Evolutionary conservation across 2,888 invertebrate species (phyloP), one percentile per base, ranked within the genome.

Genomic region (Microdon myrmicae): DNA sequence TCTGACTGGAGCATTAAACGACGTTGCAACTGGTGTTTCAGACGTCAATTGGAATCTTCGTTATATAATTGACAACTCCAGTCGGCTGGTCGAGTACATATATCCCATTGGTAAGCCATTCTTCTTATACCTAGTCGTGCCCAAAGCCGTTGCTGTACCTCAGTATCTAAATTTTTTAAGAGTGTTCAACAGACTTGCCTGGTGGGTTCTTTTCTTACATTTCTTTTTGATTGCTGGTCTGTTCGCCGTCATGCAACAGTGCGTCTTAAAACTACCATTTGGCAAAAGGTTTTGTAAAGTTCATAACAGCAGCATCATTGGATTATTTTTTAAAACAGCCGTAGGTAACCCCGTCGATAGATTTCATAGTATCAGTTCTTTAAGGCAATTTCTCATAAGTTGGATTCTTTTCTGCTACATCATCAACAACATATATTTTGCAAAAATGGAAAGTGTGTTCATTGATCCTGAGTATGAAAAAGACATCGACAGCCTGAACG

Each of bases 401-500:
- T 78, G 78, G 79, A 72, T 78, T 4, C 44, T 77, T 4, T 79
- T 76, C 28, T 73, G 74, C 19, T 78, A 77, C 31, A 69, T 78
- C 1, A 43, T 75, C 32, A 75, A 73, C 2, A 70, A 67, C 14
- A 70, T 77, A 12, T 77, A 76, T 41, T 72, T 77, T 17, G 78
- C 75, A 12, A 77, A 78, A 35, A 51, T 78, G 38, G 78, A 77
- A 28, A 79, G 79, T 28, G 72, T 70, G 6, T 76, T 78, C 25
- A 73, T 78, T 0, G 71, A 72, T 6, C 75, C 78, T 0, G 67
- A 67, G 7, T 78, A 71, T 41, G 73, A 74, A 35, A 23, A 67
- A 2, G 74, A 77, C 19, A 34, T 79, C n/a, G 71, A 77, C 28
- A 67, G 45, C 1, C 45, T 78, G 9, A 61, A 68, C 1, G 73